phyloP scores from a whole-genome alignment of 2,888 invertebrate species.

The Lacanobia oleracea region DNA sequence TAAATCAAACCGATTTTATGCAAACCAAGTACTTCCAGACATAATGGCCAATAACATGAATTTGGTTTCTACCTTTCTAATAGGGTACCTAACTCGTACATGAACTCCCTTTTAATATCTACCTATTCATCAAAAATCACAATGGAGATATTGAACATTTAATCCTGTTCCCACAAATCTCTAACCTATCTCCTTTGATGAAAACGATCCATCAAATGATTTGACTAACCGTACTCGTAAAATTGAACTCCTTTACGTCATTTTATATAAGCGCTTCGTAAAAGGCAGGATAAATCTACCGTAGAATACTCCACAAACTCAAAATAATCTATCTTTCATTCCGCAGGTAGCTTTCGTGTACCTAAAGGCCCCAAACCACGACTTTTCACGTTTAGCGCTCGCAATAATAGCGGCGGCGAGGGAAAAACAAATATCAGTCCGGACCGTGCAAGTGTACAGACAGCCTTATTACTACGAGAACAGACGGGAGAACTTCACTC shows the following conservation, averaged over 20 bases:
- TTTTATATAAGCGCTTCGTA: slow-evolving; percentile 19
- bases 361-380: slow-evolving; percentile 94
- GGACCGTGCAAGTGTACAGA: slow-evolving; percentile 86
- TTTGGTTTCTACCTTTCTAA: too few relatives aligned
- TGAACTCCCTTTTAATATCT: too few relatives aligned
- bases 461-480: slow-evolving; percentile 92
- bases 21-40: not conserved
- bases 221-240: slow-evolving; percentile 36
- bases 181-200: slow-evolving; percentile 23
- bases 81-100: too few relatives aligned
- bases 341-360: slow-evolving; percentile 95
- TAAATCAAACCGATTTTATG: not conserved
- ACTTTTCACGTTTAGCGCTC: slow-evolving; percentile 94
- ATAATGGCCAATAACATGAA: too few relatives aligned
- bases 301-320: slow-evolving; percentile 7
- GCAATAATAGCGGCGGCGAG: slow-evolving; percentile 94
- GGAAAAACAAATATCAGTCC: slow-evolving; percentile 93
- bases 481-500: slow-evolving; percentile 92
- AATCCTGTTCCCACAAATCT: slow-evolving; percentile 4
- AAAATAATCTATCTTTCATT: slow-evolving; percentile 42
- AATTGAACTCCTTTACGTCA: slow-evolving; percentile 46
- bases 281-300: slow-evolving; percentile 9
- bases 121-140: too few relatives aligned
- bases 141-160: not conserved
- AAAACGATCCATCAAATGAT: slow-evolving; percentile 28